Evolutionary conservation across 2,888 invertebrate genomes (phyloP), one percentile per base, ranked within the genome.

Genomic region (Altica lythri): DNA sequence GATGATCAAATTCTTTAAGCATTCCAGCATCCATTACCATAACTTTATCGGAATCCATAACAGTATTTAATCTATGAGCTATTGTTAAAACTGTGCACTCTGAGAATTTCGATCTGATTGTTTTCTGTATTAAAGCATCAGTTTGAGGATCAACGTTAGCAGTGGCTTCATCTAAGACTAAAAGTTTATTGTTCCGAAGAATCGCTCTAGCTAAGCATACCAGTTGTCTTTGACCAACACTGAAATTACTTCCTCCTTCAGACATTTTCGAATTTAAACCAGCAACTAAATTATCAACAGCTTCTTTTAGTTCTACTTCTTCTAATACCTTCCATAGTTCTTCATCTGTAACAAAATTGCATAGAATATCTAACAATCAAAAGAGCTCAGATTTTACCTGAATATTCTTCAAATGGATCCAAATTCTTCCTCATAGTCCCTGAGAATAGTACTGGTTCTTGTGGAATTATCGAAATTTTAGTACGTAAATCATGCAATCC

Each of bases 351-450:
- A 40, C 4, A 19, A 38, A 18, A 10, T 38, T 18, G n/a, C n/a
- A n/a, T n/a, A n/a, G n/a, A n/a, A n/a, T n/a, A n/a, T n/a, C n/a
- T n/a, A n/a, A n/a, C n/a, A n/a, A n/a, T n/a, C n/a, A n/a, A n/a
- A n/a, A n/a, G n/a, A n/a, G n/a, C n/a, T n/a, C n/a, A n/a, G n/a
- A 27, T 32, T 25, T 37, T 19, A 58, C 58, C 58, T 22, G 58
- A 46, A 70, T 88, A 90, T 67, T 88, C 86, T 62, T 89, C 85
- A 73, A 95, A 95, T 1, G 95, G 95, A 78, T 95, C 95, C 55
- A 95, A 80, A 78, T 95, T 95, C 69, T 88, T 88, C 1, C 95
- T 81, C 81, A 95, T 83, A 2, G 91, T 88, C 42, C 85, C 86
- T 0, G 91, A 90, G 76, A 95, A 92, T 35, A 92, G 77, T 47